Conservation (phyloP, 2,888 invertebrate species). For the Shargacucullia verbasci region DNA sequence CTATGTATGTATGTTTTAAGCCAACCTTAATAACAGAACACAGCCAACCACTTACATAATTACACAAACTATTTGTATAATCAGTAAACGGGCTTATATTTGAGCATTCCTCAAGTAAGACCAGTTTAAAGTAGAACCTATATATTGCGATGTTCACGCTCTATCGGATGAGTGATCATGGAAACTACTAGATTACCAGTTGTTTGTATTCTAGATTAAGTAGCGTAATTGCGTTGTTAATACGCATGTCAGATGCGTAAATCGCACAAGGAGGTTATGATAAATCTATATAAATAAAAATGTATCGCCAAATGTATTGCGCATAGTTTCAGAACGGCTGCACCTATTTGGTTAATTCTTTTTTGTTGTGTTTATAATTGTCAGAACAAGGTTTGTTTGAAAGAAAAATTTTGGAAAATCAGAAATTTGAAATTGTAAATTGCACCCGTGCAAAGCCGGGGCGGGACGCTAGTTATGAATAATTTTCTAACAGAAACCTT, state of each 20-base stretch:
- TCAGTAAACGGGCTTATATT: constrained; percentile 32
- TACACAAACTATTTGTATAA: constrained; percentile 41
- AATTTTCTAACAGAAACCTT: too few species aligned
- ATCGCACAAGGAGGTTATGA: neutral
- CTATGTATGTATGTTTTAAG: constrained; percentile 14
- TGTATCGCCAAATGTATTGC: too few species aligned
- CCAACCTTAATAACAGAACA: constrained; percentile 18
- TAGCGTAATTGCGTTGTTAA: constrained; percentile 27
- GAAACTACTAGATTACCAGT: constrained; percentile 44
- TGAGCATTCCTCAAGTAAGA: constrained; percentile 34
- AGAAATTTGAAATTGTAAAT: too few species aligned
- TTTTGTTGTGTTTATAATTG: too few species aligned
- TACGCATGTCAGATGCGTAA: constrained; percentile 15
- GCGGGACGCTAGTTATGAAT: too few species aligned
- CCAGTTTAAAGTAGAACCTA: constrained; percentile 34
- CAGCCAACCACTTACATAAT: constrained; percentile 35
- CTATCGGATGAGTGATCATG: constrained; percentile 43
- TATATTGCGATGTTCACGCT: constrained; percentile 50
- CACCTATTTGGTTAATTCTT: too few species aligned
- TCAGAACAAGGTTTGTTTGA: too few species aligned
- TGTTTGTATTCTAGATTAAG: constrained; percentile 42
- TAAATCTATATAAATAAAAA: too few species aligned
- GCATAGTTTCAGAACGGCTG: too few species aligned
- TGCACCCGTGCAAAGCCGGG: too few species aligned
- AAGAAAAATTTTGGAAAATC: too few species aligned